Percentiles rank a stretch among this genome's conserved stretches.
Conservation (phyloP, 2,888 invertebrate species). For the Suillia variegata region DNA sequence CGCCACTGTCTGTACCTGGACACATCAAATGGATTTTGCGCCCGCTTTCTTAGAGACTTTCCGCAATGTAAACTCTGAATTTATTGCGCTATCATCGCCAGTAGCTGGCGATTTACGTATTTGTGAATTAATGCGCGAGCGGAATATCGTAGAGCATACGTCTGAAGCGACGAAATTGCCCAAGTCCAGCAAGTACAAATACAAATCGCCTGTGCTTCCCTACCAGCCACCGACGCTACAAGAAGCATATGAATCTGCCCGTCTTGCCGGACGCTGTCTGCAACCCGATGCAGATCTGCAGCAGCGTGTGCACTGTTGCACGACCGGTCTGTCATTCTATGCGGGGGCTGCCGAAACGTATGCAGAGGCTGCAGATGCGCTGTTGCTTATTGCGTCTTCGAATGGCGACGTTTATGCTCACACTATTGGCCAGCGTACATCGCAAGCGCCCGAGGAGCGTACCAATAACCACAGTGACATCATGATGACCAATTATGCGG, state of each 20-base stretch:
- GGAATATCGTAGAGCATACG: slow-evolving; percentile 19
- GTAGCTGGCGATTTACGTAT: slow-evolving; percentile 46
- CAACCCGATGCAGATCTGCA: slow-evolving; percentile 41
- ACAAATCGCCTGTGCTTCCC: slow-evolving; percentile 43
- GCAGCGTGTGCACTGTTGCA: slow-evolving; percentile 45
- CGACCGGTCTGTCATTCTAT: slow-evolving; percentile 47
- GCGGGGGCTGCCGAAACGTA: slow-evolving; percentile 22
- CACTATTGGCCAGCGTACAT: slow-evolving; percentile 26
- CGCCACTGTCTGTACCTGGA: slow-evolving; percentile 46
- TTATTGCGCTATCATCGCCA: slow-evolving; percentile 44
- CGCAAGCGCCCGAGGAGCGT: slow-evolving; percentile 25
- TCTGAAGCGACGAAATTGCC: background rate
- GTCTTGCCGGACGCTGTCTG: slow-evolving; percentile 37
- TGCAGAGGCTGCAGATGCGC: slow-evolving; percentile 30
- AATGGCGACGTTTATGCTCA: slow-evolving; percentile 50
- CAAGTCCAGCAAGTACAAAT: slow-evolving; percentile 22
- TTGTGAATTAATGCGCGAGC: slow-evolving; percentile 38
- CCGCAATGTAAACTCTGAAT: slow-evolving; percentile 39
- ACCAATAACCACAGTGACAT: slow-evolving; percentile 34
- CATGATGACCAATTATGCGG: slow-evolving; percentile 37
- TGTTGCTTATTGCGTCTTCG: slow-evolving; percentile 47
- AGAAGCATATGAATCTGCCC: slow-evolving; percentile 39
- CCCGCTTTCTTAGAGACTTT: slow-evolving; percentile 48
- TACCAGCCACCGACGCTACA: slow-evolving; percentile 45
- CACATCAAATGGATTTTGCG: slow-evolving; percentile 50